phyloP scores from a whole-genome alignment of 1,140 invertebrate genomes.

The Oedothorax gibbosus region DNA sequence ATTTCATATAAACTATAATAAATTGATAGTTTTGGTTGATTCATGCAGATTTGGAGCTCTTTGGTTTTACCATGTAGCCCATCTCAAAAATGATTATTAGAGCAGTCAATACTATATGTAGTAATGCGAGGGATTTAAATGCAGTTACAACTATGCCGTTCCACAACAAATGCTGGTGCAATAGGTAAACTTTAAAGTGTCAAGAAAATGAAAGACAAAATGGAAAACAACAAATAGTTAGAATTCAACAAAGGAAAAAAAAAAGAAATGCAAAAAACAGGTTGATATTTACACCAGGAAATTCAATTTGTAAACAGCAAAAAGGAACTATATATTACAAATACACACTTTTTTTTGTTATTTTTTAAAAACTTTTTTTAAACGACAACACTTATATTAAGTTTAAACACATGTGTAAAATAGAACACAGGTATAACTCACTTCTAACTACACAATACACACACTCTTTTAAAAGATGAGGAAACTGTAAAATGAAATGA shows the following conservation, averaged over 20 bases:
- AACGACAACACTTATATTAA: constrained; percentile 51
- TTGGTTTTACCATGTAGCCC: neutral
- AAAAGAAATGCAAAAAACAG: constrained; percentile 24
- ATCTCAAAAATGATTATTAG: neutral
- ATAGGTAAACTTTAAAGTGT: constrained; percentile 26
- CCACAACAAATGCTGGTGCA: constrained; percentile 25
- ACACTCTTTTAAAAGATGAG: constrained; percentile 43
- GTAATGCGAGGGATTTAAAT: constrained; percentile 2
- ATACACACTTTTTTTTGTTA: constrained; percentile 35
- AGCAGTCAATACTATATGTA: constrained; percentile 1
- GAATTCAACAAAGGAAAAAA: constrained; percentile 5
- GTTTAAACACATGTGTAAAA: constrained; percentile 53
- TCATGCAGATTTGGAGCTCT: constrained; percentile 36
- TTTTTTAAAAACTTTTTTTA: constrained; percentile 14
- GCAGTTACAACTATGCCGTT: neutral
- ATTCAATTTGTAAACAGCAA: constrained; percentile 44
- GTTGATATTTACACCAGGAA: constrained; percentile 38
- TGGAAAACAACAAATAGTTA: constrained; percentile 15
- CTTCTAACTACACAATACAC: constrained; percentile 52
- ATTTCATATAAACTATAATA: too few relatives aligned
- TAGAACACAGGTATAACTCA: constrained; percentile 58
- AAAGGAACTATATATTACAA: constrained; percentile 61
- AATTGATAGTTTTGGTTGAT: neutral
- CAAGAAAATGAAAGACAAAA: constrained; percentile 48
- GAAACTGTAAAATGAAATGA: constrained; percentile 55